A percentile compares a stretch with the other conserved stretches of the same genome.
Evolutionary conservation across 1,140 invertebrate species (phyloP).

Genomic region (Dendrolimus punctatus): DNA sequence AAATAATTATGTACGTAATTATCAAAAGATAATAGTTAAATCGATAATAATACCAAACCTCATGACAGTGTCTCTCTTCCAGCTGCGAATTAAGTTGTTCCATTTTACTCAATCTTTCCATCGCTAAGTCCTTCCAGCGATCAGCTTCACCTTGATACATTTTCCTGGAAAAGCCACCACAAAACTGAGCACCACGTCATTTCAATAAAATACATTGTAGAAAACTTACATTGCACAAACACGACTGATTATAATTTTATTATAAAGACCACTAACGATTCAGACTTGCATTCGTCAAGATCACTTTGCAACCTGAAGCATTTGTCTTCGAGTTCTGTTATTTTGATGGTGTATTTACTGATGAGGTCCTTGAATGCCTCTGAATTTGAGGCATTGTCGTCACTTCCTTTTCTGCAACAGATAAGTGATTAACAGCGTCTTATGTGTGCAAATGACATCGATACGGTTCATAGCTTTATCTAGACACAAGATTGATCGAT

Average conservation of each 20-base stretch:
- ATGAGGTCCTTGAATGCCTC: conserved; percentile 38
- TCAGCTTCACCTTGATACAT: conserved; percentile 50
- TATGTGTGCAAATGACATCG: conserved; percentile 4
- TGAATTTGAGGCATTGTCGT: conserved; percentile 17
- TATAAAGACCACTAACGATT: conserved; percentile 40
- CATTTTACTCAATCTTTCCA: conserved; percentile 61
- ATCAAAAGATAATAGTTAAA: not conserved
- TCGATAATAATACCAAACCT: conserved; percentile 25
- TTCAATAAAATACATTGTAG: conserved; percentile 4
- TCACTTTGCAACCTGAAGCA: conserved; percentile 60
- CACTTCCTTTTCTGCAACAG: conserved; percentile 39
- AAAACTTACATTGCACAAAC: not conserved
- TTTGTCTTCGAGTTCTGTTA: conserved; percentile 56
- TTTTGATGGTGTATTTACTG: conserved; percentile 50
- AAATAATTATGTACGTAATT: too few species aligned
- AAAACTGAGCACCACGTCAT: not conserved
- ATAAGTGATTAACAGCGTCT: conserved; percentile 23
- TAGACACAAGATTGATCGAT: too few species aligned
- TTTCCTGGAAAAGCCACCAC: conserved; percentile 23
- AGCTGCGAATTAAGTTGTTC: conserved; percentile 57
- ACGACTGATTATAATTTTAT: not conserved
- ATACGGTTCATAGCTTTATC: too few species aligned
- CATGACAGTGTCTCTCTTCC: conserved; percentile 55
- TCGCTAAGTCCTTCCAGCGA: conserved; percentile 60
- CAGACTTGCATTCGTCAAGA: conserved; percentile 43